Base-by-base conservation (phyloP, 2,888 invertebrate species). In the Synanthedon andrenaeformis region DNA sequence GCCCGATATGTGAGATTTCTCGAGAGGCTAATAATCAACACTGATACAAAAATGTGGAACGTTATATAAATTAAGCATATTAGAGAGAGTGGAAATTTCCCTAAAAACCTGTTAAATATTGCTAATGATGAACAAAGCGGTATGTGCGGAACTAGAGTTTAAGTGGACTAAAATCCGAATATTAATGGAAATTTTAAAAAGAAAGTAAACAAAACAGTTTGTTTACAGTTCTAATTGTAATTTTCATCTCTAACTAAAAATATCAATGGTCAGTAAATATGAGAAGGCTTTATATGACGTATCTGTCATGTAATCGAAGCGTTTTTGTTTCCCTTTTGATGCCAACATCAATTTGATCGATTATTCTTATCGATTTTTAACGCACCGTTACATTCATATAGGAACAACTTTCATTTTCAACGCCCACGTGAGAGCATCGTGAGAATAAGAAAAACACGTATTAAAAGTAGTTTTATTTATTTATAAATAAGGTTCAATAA, bases 11-110 rank as follows among this genome's bases (percentile, higher is more conserved):
- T 57, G 63, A 63, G 64, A 67, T 66, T 70, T 70, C 70, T 70
- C 67, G 62, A 62, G 58, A 59, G 59, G 60, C 68, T 71, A 70
- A 69, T 73, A 72, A 68, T 69, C 62, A 60, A 62, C 52, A 58
- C 59, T 65, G 65, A 67, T 68, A 67, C 66, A 66, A 63, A 74
- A 70, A 76, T 76, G 71, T 77, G 62, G 76, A 72, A 76, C 74
- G 68, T 35, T 66, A 62, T 65, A 69, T 72, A 70, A 70, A 75
- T 70, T 35, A 71, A 65, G 65, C 60, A 66, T 62, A 64, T 61
- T 61, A 71, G 75, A 74, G 77, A 76, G 76, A 70, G 67, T 63
- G 59, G 55, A 55, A 60, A 56, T 57, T 56, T 56, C 59, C 55
- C 53, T 55, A 55, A 53, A 60, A 58, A 60, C 59, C 56, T 57